These are phyloP conservation scores for Chloroceryle inda DNA, from an alignment of 2,797 vertebrate species.

Conservation along the genomic window DNA sequence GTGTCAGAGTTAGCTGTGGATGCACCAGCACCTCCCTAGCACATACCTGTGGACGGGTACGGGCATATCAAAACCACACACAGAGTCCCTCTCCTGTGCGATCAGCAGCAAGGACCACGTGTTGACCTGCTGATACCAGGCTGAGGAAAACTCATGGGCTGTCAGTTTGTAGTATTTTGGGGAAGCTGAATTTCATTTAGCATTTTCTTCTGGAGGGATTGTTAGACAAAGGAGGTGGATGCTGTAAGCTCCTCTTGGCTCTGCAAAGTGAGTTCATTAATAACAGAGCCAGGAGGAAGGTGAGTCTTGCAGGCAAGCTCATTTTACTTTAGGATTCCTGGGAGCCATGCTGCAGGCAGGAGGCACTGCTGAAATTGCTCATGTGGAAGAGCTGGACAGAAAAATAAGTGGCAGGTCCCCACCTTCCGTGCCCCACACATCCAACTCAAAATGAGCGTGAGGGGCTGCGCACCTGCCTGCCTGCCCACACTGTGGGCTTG, in stretches of 20 bases:
- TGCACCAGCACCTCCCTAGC: background rate
- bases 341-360: background rate
- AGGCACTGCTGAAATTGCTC: background rate
- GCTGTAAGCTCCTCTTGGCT: background rate
- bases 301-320: background rate
- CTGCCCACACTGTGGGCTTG: background rate
- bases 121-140: accelerated
- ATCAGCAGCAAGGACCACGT: background rate
- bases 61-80: accelerated
- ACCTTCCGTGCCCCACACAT: background rate
- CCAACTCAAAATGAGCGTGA: accelerated
- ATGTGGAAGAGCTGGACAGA: background rate
- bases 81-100: accelerated
- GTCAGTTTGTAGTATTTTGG: background rate
- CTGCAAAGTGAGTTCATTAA: background rate
- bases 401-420: background rate
- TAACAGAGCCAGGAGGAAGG: background rate
- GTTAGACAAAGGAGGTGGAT: background rate
- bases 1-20: background rate
- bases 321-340: background rate
- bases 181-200: background rate
- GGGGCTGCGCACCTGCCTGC: background rate
- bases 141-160: background rate
- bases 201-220: background rate
- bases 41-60: background rate